Base-by-base conservation (phyloP, 2,797 vertebrate species). In the Cyclopterus lumpus region DNA sequence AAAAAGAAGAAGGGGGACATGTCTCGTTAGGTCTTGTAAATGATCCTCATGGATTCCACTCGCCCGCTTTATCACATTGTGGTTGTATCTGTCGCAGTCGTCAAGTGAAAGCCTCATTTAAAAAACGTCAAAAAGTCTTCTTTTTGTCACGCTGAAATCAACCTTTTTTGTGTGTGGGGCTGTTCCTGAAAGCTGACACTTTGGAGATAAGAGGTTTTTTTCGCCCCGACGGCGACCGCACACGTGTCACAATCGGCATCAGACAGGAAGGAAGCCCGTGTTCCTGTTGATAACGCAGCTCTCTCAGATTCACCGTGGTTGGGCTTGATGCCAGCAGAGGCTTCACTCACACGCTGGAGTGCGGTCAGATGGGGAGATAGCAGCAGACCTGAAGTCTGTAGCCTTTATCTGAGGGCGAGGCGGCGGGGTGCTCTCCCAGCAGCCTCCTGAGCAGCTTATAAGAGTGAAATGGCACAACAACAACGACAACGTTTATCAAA, bases 121-220 rank as follows among this genome's bases (percentile, higher is more conserved):
- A 14, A 14, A 36, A 44, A 16, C 3, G 1, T 65, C 53, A 67
- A 4, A 40, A 74, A 46, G 46, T 51, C 12, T 7, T 5, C 22
- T 9, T 7, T 22, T 46, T 60, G 49, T 75, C 24, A 1, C 26
- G n/a, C n/a, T 67, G 49, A 75, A 77, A 67, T 75, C 22, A 8
- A 36, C 36, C 2, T 42, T 22, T 63, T 44, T 28, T n/a, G 2
- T 10, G 28, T 18, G 61, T 5, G 14, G 26, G 51, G n/a, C n/a
- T n/a, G n/a, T n/a, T 58, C 10, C 55, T 57, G 46, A 54, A 75
- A 77, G 73, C 67, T 79, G 86, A 64, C 68, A 65, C 63, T 63
- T 73, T 66, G 63, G 40, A 86, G 84, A 89, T 88, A 81, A 85
- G 69, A 77, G 63, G 38, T 66, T 79, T 79, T 66, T 79, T 79